Base-by-base conservation (phyloP, 2,113 vertebrate species). In the Phycodurus eques region DNA sequence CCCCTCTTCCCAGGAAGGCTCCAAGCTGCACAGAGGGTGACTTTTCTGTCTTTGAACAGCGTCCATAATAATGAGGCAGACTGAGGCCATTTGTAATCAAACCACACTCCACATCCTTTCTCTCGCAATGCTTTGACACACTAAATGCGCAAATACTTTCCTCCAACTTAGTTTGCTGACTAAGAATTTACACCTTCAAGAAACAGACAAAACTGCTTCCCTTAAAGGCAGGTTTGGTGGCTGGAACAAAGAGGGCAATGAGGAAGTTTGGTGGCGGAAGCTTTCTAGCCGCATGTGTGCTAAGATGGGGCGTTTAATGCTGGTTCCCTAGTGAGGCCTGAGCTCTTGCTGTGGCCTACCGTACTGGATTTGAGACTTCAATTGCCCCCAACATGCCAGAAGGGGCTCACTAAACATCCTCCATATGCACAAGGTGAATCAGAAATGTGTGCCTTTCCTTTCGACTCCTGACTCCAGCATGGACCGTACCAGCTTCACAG, bases 341-440 rank as follows among this genome's bases (percentile, higher is more conserved):
- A 71, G 83, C 77, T 71, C 76, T 89, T 31, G 59, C 84, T 79
- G 80, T 60, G 61, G 83, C 80, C 81, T 78, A 68, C 76, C 76
- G 53, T 70, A 80, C 80, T 84, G 76, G 74, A 85, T 88, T 92
- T 92, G 84, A 86, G 89, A 90, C 81, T 86, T 89, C 89, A 90
- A 90, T 89, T 88, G 82, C 73, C 78, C 78, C 78, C 83, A 79
- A 87, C 91, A 87, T 74, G 80, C 85, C 90, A 89, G 86, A 89
- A 72, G 62, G 75, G 79, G 69, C 76, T 83, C 43, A 31, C 80
- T 75, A 71, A 80, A 74, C 81, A 75, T 76, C 69, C 72, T 73
- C 71, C 70, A 82, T 76, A 73, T 78, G 69, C 62, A 75, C 68
- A 70, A 89, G 88, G 87, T 86, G 86, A 88, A 73, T 11, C 78